Percentiles rank a stretch among this genome's conserved stretches.
phyloP scores from a whole-genome alignment of 2,888 invertebrate genomes.

The Thera britannica region DNA sequence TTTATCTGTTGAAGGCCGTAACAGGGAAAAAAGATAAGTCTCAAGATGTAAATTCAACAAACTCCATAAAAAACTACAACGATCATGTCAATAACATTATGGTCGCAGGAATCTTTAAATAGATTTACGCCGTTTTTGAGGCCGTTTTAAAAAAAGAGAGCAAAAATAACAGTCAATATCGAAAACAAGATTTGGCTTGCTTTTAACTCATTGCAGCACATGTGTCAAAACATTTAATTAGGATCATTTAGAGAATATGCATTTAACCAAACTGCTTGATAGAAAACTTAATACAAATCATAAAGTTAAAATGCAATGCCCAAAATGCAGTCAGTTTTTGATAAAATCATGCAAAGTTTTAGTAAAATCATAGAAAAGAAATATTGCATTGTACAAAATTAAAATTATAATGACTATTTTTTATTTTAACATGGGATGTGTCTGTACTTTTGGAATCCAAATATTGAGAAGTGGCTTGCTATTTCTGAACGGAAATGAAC shows the following conservation, averaged over 20 bases:
- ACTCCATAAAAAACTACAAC: constrained; percentile 23
- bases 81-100: constrained; percentile 12
- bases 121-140: constrained; percentile 34
- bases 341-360: constrained; percentile 23
- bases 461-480: constrained; percentile 29
- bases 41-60: constrained; percentile 23
- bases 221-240: constrained; percentile 10
- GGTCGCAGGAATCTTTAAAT: constrained; percentile 26
- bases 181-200: constrained; percentile 26
- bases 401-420: constrained; percentile 34
- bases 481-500: background rate
- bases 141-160: constrained; percentile 42
- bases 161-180: constrained; percentile 31
- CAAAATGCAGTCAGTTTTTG: constrained; percentile 34
- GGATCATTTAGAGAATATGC: constrained; percentile 8
- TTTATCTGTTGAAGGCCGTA: constrained; percentile 73
- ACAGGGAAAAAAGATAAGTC: constrained; percentile 35
- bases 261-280: constrained; percentile 23
- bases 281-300: constrained; percentile 22
- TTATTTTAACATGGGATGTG: constrained; percentile 34
- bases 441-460: constrained; percentile 51
- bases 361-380: constrained; percentile 25
- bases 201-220: constrained; percentile 16
- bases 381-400: constrained; percentile 36
- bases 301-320: constrained; percentile 33